Evolutionary conservation across 2,113 vertebrate species (phyloP), one percentile per base, ranked within the genome.

Genomic region (Toxostoma redivivum): DNA sequence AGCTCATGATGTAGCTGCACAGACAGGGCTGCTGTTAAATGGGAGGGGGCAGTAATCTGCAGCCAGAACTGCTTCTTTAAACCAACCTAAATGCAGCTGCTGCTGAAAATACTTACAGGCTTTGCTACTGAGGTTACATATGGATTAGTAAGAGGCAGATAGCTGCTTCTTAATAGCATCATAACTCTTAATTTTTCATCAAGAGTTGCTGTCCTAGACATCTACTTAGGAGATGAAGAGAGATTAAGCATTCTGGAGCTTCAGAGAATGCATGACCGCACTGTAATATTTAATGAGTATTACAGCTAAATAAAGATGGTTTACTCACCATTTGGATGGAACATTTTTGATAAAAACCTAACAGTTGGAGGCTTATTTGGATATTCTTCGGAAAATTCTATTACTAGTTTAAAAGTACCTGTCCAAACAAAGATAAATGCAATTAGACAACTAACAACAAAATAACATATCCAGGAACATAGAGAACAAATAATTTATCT

Each of bases 371-470:
- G 99, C 94, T 99, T 99, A 98, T 99, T 99, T 92, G 99, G 99
- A 97, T 99, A 99, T 97, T 99, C 99, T 98, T 99, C 99, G 25
- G 99, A 99, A 98, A 99, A 99, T 97, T 99, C 99, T 98, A 99
- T 99, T 97, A 99, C 98, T 97, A 99, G 98, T 98, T 99, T 99
- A 98, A 99, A 99, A 61, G 99, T 99, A 98, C 99, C 99, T 99
- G 98, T 88, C 86, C 66, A 93, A 95, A 90, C 12, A 88, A 83
- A 91, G 44, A 94, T 12, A 96, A 78, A 70, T 2, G 62, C 35
- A 69, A 58, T 81, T 35, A 93, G 64, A 15, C 38, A 56, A 61
- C 14, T 27, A 76, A 56, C 30, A 88, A 65, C 23, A 79, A 53
- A 45, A 69, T 3, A 67, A 54, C 4, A 21, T 28, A 28, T 33